Evolutionary conservation across 2,797 vertebrate genomes (phyloP).

Genomic region (Anabacerthia variegaticeps): DNA sequence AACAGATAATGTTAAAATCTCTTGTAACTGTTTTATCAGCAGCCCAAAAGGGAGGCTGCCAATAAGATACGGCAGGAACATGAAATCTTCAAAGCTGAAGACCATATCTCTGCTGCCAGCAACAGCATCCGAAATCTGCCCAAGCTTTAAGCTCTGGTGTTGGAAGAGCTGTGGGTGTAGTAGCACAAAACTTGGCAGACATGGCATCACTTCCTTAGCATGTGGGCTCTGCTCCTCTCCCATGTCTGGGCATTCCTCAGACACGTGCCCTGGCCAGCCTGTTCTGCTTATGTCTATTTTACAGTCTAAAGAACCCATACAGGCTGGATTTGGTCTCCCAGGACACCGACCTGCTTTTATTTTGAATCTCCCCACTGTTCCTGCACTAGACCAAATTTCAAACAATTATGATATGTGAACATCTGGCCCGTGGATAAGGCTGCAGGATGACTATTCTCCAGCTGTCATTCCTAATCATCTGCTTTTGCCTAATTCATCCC

Average conservation of each 20-base stretch:
- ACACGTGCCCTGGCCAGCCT: not conserved
- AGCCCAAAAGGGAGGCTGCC: not conserved
- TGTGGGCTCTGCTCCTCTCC: not conserved
- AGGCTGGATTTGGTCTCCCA: not conserved
- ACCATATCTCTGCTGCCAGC: not conserved
- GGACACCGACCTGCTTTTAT: not conserved
- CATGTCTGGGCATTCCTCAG: not conserved
- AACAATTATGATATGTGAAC: not conserved
- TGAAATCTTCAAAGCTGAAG: not conserved
- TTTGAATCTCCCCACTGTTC: not conserved
- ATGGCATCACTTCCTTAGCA: fast-evolving
- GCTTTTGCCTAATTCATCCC: not conserved
- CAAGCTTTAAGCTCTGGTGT: not conserved
- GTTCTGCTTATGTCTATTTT: not conserved
- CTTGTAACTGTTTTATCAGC: not conserved
- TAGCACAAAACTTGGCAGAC: not conserved
- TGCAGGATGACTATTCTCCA: not conserved
- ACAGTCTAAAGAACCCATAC: not conserved
- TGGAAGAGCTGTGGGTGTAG: not conserved
- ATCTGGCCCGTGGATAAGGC: not conserved
- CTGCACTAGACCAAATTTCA: not conserved
- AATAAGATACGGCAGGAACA: not conserved
- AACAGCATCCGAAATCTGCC: not conserved
- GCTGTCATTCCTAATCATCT: not conserved
- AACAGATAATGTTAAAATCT: not conserved